Evolutionary conservation across 1,140 invertebrate species (phyloP).

Genomic region (Schmidtea mediterranea): DNA sequence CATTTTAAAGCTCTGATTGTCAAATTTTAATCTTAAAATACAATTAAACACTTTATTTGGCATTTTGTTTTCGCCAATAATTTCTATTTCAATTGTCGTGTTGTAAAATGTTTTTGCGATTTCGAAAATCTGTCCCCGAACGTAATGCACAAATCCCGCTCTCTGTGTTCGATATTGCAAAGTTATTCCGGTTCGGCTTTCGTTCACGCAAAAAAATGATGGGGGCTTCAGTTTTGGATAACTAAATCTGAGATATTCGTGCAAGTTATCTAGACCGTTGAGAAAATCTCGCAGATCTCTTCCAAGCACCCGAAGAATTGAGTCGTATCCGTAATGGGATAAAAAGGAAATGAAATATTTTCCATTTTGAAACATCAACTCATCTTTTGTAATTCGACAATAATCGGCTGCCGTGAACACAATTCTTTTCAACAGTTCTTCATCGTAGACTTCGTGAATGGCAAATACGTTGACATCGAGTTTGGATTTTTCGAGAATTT

Average conservation of each 20-base stretch:
- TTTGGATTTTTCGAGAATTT: slow-evolving; percentile 4
- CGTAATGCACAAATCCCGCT: slow-evolving; percentile 66
- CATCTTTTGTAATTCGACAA: slow-evolving; percentile 8
- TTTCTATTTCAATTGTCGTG: slow-evolving; percentile 59
- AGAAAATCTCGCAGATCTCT: slow-evolving; percentile 70
- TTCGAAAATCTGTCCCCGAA: slow-evolving; percentile 59
- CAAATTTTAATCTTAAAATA: slow-evolving; percentile 67
- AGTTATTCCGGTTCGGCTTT: slow-evolving; percentile 49
- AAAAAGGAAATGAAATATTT: slow-evolving; percentile 9
- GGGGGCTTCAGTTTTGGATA: slow-evolving; percentile 65
- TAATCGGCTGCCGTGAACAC: slow-evolving; percentile 35
- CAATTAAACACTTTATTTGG: slow-evolving; percentile 43
- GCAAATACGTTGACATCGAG: slow-evolving; percentile 7
- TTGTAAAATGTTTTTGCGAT: slow-evolving; percentile 58
- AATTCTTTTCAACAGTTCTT: slow-evolving; percentile 42
- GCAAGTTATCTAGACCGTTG: slow-evolving; percentile 61
- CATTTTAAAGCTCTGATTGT: slow-evolving; percentile 46
- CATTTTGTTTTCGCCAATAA: slow-evolving; percentile 46
- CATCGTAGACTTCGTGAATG: slow-evolving; percentile 42
- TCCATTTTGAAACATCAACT: slow-evolving; percentile 7
- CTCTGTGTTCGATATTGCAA: slow-evolving; percentile 55
- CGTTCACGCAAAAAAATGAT: slow-evolving; percentile 73
- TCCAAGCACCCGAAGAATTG: slow-evolving; percentile 44
- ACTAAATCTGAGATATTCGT: slow-evolving; percentile 54
- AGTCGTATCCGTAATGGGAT: slow-evolving; percentile 28